Conservation (phyloP, 2,797 vertebrate species). For the Lacerta viridis region DNA sequence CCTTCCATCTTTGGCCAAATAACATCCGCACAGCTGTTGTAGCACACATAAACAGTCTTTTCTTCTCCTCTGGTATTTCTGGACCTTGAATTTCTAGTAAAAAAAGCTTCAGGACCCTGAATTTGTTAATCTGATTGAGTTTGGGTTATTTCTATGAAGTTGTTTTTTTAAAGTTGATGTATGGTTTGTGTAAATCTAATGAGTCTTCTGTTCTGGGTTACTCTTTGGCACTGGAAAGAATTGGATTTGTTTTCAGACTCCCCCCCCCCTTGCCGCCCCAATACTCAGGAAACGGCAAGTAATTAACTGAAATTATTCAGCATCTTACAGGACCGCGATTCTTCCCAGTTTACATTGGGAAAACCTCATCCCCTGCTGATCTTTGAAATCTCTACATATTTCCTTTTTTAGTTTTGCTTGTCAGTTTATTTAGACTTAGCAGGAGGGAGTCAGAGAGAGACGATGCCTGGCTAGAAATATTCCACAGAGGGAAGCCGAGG, state of each 20-base stretch:
- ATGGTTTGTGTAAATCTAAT: conserved; percentile 62
- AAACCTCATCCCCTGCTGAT: neutral
- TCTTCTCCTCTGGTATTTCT: too few relatives aligned
- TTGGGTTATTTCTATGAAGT: conserved; percentile 68
- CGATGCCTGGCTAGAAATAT: conserved; percentile 3
- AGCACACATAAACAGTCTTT: too few relatives aligned
- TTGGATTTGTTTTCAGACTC: conserved; percentile 62
- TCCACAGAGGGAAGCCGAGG: conserved; percentile 2
- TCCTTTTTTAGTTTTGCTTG: conserved; percentile 55
- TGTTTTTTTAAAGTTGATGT: conserved; percentile 65
- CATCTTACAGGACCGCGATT: conserved; percentile 53
- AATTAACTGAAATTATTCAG: conserved; percentile 77
- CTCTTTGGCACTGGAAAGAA: conserved; percentile 54
- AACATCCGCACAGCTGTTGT: too few relatives aligned
- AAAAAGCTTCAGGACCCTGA: conserved; percentile 6
- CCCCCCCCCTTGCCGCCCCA: conserved; percentile 47
- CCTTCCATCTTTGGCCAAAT: too few relatives aligned
- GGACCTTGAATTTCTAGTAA: too few relatives aligned
- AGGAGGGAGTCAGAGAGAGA: neutral
- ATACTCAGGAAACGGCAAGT: conserved; percentile 67
- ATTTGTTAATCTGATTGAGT: conserved; percentile 62
- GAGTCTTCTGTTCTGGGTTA: conserved; percentile 60
- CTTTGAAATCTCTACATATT: conserved; percentile 55
- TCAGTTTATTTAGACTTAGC: conserved; percentile 69
- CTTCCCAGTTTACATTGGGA: conserved; percentile 38